Evolutionary conservation across 37 sponge, comb jelly and placozoan species (phyloP), one percentile per base, ranked within the genome.

Genomic region (Halichondria panicea): DNA sequence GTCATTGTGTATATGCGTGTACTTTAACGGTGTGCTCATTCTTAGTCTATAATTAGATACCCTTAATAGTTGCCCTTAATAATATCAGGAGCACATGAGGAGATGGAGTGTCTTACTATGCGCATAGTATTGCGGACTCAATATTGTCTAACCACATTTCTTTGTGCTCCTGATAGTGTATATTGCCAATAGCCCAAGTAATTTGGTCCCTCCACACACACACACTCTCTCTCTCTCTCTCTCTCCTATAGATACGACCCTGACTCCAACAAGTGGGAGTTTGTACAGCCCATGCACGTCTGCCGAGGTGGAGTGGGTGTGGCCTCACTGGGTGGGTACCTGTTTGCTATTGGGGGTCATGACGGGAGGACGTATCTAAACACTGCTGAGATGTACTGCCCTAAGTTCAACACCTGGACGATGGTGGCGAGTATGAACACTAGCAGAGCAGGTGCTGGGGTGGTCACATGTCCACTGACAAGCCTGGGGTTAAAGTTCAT

Each of bases 391-490:
- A 78, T 85, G 46, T 95, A 91, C 74, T 75, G 82, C 63, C 83
- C 90, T 30, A 79, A 76, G 59, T 69, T 43, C 13, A 77, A 97
- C 70, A 67, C 46, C 40, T 97, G 98, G 98, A 79, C 77, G 34
- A 74, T 65, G 62, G 75, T 93, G 6, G 79, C 90, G 3, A 43
- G 80, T 13, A 88, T 97, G 90, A 86, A 81, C 70, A 88, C 89
- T 31, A 81, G 89, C 18, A 66, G 98, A 56, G 98, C 95, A 62
- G 98, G 98, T 0, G 98, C 92, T 27, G 98, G 98, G 15, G 92
- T 97, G 27, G 92, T 89, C 0, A 55, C 84, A 32, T 88, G 84
- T 44, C 85, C 81, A 15, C 54, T 71, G 25, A 28, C 76, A 34
- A 45, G 71, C 0, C 56, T 71, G 35, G 64, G 30, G 15, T 43